Conservation (phyloP, 2,113 vertebrate genomes). For the Burhinus oedicnemus region DNA sequence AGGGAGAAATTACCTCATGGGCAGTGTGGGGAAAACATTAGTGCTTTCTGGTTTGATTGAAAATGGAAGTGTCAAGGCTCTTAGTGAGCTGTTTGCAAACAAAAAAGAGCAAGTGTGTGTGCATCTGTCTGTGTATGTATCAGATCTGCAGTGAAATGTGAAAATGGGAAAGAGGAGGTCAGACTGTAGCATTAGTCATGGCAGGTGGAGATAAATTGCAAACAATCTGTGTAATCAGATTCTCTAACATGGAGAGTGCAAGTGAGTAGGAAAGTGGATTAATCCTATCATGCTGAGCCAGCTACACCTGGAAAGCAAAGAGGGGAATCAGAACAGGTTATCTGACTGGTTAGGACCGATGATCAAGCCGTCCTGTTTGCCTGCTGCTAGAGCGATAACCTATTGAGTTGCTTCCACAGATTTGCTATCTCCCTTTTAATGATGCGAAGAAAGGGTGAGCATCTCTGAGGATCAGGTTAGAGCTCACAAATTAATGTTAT, state of each 20-base stretch:
- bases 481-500: background rate
- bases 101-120: background rate
- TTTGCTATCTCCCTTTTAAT: background rate
- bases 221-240: constrained; percentile 49
- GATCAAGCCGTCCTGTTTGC: background rate
- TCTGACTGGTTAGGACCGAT: background rate
- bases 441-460: background rate
- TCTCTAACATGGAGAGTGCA: constrained; percentile 34
- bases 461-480: background rate
- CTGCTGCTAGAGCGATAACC: background rate
- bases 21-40: background rate
- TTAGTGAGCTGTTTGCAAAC: background rate
- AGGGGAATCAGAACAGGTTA: background rate
- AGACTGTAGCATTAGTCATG: background rate
- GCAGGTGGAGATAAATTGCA: constrained; percentile 46
- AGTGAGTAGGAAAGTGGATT: background rate
- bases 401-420: background rate
- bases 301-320: background rate
- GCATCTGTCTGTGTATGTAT: background rate
- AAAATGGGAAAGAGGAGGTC: constrained; percentile 3
- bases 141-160: background rate
- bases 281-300: constrained; percentile 10
- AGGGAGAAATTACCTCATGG: background rate
- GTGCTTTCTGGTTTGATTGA: background rate
- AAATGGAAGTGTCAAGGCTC: background rate